Conservation (phyloP, 2,797 vertebrate genomes). For the Masticophis lateralis region DNA sequence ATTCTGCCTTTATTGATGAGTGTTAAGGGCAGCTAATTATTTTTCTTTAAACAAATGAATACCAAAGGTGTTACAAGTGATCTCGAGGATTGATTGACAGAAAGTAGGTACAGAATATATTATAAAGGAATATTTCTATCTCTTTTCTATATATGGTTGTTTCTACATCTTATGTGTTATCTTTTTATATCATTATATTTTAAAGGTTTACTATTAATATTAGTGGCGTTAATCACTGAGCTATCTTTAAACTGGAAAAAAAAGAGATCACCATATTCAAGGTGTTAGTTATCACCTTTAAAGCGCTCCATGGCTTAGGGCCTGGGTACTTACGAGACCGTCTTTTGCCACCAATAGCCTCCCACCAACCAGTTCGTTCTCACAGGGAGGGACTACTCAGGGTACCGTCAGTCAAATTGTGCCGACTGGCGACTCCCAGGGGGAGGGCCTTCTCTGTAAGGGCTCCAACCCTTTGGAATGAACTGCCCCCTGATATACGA, state of each 20-base stretch:
- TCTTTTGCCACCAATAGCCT: too few species aligned
- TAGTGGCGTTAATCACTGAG: neutral
- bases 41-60: neutral
- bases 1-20: neutral
- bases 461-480: too few species aligned
- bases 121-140: neutral
- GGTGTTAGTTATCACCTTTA: too few species aligned
- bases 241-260: neutral
- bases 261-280: neutral
- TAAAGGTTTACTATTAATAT: neutral
- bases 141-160: neutral
- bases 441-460: too few species aligned
- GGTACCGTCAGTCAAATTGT: too few species aligned
- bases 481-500: too few species aligned
- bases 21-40: neutral
- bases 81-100: neutral
- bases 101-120: neutral
- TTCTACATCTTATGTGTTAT: neutral
- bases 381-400: too few species aligned
- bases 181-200: neutral
- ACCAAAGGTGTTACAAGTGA: neutral
- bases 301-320: too few species aligned
- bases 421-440: too few species aligned
- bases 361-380: too few species aligned
- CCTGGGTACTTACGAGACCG: too few species aligned